Evolutionary conservation across 2,113 vertebrate genomes (phyloP), one percentile per base, ranked within the genome.

Genomic region (Archocentrus centrarchus): DNA sequence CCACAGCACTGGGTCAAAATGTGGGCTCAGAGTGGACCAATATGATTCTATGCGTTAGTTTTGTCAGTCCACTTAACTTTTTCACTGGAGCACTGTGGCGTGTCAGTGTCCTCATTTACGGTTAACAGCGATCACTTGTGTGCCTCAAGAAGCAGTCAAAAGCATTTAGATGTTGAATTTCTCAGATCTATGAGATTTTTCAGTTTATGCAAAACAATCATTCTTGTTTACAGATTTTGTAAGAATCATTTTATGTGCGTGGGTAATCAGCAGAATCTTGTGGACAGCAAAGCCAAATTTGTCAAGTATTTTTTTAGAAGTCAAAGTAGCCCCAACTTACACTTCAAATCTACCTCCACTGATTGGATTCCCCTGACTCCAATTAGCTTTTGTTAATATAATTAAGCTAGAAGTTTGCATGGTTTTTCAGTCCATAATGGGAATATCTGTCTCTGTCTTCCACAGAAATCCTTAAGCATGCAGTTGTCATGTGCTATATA

Each of bases 331-430:
- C 68, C 68, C 32, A 55, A 73, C 47, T 15, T 53, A 53, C 44
- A 53, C 47, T 73, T 55, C 18, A 32, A 73, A 55, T 73, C 47
- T 73, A 35, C 27, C 18, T 11, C 14, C 18, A 20, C 47, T 73
- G 11, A 73, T 73, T 73, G 47, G 68, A 73, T 55, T 35, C 68
- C 47, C 68, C 27, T 55, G 27, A 18, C 32, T 73, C 27, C 11
- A 73, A 73, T 73, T 53, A 55, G 6, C 68, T 35, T 73, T 73
- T 53, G 47, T 32, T 73, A 55, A 55, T 55, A n/a, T 73, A 73
- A 55, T 73, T 73, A 73, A 32, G 11, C 44, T 32, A 32, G 66
- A 18, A 73, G 47, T 73, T 53, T 73, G 18, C 47, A 73, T 73
- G 32, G 32, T 35, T 73, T 32, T 14, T 53, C 47, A 32, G 18